Base-by-base conservation (phyloP, 2,113 vertebrate genomes). In the Zosterops japonicus region DNA sequence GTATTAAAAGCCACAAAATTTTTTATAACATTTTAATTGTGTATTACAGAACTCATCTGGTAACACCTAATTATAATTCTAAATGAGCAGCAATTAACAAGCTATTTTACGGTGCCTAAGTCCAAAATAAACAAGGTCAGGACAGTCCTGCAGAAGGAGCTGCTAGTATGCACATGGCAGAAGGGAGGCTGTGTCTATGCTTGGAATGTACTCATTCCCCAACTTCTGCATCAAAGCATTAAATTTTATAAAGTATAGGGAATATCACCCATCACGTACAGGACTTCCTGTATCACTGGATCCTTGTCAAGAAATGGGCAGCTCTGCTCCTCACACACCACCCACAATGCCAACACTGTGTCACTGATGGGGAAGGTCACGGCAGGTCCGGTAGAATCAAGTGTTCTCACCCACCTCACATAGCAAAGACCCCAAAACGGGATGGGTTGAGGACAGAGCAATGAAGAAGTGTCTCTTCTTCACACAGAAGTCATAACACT, bases 11-110 rank as follows among this genome's bases (percentile, higher is more conserved):
- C 87, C 77, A 83, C 94, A 96, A 70, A 52, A 21, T 36, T 82
- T 88, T 94, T 92, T 89, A 74, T 94, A 91, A 91, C 78, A 81
- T 94, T 95, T 95, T 96, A 96, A 94, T 90, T 96, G 85, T 95
- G 77, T 89, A 84, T 90, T 94, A 93, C 41, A 90, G 88, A 91
- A 93, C 64, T 94, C 79, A 92, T 93, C 92, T 94, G 79, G 85
- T 78, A 94, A 90, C 83, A 89, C 31, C 95, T 95, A 92, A 92
- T 96, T 96, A 90, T 87, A 94, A 90, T 92, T 92, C 94, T 90
- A 94, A 94, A 93, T 93, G 81, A 95, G 63, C 83, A 90, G 87
- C 87, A 90, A 94, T 91, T 93, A 95, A 95, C 88, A 92, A 96
- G 88, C 90, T 92, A 85, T 94, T 94, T 94, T 88, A 94, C 13